Conservation (phyloP, 2,797 vertebrate species). For the Bufotes viridis region DNA sequence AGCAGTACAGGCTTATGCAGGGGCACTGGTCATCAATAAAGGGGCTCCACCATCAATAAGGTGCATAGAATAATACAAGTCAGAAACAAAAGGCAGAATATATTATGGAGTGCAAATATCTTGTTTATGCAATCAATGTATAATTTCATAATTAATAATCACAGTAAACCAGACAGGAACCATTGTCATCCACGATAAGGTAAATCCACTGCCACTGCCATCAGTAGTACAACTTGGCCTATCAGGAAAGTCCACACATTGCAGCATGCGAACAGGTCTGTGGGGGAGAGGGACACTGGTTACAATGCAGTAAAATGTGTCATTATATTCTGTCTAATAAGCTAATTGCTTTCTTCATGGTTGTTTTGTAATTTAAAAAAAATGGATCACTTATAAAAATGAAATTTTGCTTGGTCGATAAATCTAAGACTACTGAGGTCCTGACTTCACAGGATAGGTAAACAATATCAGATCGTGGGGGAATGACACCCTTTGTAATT, state of each 20-base stretch:
- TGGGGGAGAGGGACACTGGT: conserved; percentile 36
- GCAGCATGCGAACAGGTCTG: conserved; percentile 73
- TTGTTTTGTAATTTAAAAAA: too few species aligned
- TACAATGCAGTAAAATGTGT: not conserved
- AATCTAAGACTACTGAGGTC: too few species aligned
- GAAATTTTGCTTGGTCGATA: too few species aligned
- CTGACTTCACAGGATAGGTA: too few species aligned
- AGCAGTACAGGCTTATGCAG: too few species aligned
- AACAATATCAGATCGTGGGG: too few species aligned
- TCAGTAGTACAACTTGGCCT: conserved; percentile 67
- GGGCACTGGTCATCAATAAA: too few species aligned
- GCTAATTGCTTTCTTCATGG: too few species aligned
- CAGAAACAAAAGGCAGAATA: not conserved
- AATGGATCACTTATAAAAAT: too few species aligned
- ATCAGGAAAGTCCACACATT: conserved; percentile 72
- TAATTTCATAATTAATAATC: not conserved
- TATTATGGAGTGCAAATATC: not conserved
- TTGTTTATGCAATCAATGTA: not conserved
- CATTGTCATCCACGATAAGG: conserved; percentile 8
- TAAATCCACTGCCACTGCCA: not conserved
- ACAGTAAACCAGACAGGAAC: not conserved
- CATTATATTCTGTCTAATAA: not conserved
- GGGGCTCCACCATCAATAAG: too few species aligned
- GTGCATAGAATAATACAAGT: not conserved
- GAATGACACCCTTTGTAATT: too few species aligned